A percentile compares a stretch with the other conserved stretches of the same genome.
These are phyloP conservation scores for Drosophila longiperda DNA, from an alignment of 2,888 invertebrate species.

Conservation along the genomic window DNA sequence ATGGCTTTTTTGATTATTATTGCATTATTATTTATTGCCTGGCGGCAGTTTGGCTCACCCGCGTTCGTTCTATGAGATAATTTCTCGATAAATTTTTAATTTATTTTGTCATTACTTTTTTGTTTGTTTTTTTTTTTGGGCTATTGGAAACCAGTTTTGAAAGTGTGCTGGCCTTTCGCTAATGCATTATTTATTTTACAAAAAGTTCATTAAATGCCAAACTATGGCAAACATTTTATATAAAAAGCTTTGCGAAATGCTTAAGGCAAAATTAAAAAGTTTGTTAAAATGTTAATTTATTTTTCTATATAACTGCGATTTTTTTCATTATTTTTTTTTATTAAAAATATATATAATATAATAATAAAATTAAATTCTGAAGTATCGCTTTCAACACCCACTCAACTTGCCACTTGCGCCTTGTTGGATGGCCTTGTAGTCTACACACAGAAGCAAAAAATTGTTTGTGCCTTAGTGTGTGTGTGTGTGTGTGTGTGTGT, in stretches of 20 bases:
- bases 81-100: constrained; percentile 70
- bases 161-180: constrained; percentile 38
- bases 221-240: constrained; percentile 16
- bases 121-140: constrained; percentile 15
- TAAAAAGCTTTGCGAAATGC: not conserved
- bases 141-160: constrained; percentile 51
- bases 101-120: constrained; percentile 31
- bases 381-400: constrained; percentile 14
- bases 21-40: constrained; percentile 62
- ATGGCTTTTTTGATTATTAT: constrained; percentile 56
- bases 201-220: constrained; percentile 65
- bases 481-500: not conserved
- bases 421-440: not conserved
- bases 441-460: constrained; percentile 1
- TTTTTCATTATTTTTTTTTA: not conserved
- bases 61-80: constrained; percentile 63
- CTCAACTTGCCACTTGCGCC: constrained; percentile 1
- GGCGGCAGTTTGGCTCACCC: constrained; percentile 27
- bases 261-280: not conserved
- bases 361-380: no score
- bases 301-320: not conserved
- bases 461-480: not conserved
- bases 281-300: not conserved
- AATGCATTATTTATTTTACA: constrained; percentile 42
- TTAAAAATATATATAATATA: not conserved